Percentiles rank a stretch among this genome's conserved stretches.
Evolutionary conservation across 2,113 vertebrate genomes (phyloP).

Genomic region (Heterochromis multidens): DNA sequence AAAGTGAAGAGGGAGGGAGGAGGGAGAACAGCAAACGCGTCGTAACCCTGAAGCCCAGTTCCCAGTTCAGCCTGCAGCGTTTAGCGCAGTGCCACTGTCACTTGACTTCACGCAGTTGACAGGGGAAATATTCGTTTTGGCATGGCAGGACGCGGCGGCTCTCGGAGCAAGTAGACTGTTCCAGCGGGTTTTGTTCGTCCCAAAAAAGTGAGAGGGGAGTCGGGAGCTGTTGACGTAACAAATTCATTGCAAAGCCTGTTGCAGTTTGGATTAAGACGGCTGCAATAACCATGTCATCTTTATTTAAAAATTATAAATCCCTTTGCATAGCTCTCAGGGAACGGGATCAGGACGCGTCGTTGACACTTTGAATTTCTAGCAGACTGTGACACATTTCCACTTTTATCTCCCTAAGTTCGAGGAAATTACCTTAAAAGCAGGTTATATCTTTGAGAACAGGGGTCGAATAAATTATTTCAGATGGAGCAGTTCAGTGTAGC

Average conservation of each 20-base stretch:
- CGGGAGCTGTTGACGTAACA: constrained; percentile 49
- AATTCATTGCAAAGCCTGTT: constrained; percentile 25
- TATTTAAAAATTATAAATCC: constrained; percentile 58
- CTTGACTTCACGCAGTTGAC: constrained; percentile 40
- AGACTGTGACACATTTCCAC: not conserved
- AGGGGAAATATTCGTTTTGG: constrained; percentile 24
- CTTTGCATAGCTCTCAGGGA: not conserved
- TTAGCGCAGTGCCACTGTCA: constrained; percentile 28
- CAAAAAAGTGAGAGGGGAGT: not conserved
- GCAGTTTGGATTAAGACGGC: constrained; percentile 48
- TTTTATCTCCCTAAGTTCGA: not conserved
- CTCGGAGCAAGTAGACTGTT: constrained; percentile 14
- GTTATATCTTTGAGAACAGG: not conserved
- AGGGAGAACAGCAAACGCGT: not conserved
- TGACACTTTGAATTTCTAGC: constrained; percentile 6
- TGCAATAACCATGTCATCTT: constrained; percentile 46
- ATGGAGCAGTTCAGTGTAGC: not conserved
- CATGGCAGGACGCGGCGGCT: constrained; percentile 11
- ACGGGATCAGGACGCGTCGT: constrained; percentile 20
- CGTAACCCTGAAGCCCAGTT: not conserved
- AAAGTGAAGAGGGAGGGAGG: not conserved
- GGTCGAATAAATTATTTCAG: not conserved
- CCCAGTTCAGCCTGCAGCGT: constrained; percentile 7
- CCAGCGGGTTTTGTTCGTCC: constrained; percentile 22
- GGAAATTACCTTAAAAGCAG: not conserved